phyloP scores from a whole-genome alignment of 2,797 vertebrate genomes.

The Falco biarmicus region DNA sequence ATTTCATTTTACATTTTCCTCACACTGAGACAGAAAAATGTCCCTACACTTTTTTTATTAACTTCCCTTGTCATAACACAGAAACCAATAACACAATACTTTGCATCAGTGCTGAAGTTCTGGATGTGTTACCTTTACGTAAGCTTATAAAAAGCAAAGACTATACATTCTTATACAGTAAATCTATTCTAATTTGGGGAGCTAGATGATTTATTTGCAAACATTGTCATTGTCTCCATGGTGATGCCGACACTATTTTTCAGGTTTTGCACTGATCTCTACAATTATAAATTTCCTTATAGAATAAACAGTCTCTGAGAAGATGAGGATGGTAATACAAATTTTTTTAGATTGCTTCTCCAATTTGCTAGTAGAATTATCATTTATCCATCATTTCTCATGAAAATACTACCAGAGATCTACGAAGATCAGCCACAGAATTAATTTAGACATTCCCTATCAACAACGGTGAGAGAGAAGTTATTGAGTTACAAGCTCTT shows the following conservation, averaged over 20 bases:
- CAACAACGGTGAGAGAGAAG: background rate
- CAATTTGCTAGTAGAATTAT: constrained; percentile 2
- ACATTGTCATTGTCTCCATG: constrained; percentile 22
- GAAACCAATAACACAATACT: background rate
- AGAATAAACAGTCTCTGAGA: constrained; percentile 3
- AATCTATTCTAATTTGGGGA: background rate
- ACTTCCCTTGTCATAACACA: background rate
- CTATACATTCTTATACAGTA: background rate
- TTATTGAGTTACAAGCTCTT: background rate
- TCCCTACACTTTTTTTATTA: background rate
- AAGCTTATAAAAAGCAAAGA: background rate
- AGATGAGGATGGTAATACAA: background rate
- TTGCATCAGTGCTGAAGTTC: background rate
- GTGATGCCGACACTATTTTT: constrained; percentile 23
- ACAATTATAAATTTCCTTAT: constrained; percentile 10
- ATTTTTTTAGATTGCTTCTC: background rate
- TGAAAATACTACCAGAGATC: background rate
- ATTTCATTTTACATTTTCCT: background rate
- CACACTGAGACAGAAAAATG: background rate
- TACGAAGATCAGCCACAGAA: background rate
- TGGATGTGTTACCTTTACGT: background rate
- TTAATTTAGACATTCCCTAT: background rate
- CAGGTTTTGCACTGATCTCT: constrained; percentile 10
- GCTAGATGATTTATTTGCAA: constrained; percentile 54
- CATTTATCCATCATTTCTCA: background rate